Evolutionary conservation across 2,888 invertebrate genomes (phyloP), one percentile per base, ranked within the genome.

Genomic region (Pheosia gnoma): DNA sequence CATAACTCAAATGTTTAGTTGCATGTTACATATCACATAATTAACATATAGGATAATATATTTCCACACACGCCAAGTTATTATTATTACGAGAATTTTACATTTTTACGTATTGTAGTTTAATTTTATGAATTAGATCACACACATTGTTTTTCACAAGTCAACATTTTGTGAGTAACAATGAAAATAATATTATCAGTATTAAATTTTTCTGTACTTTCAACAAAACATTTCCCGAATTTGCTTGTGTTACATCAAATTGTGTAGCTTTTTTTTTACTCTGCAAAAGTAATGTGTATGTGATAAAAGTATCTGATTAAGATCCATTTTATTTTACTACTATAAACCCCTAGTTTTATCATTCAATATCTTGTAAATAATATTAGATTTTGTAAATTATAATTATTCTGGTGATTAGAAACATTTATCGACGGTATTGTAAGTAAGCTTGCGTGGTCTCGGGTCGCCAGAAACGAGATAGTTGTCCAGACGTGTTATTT

Each of bases 241-340:
- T 79, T 79, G 79, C 80, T 83, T 84, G 37, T 41, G 56, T 57
- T 57, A 57, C 77, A 75, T 79, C 69, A 66, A 63, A 77, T 75
- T 66, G 65, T 78, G 78, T 83, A 80, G 79, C 78, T 84, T 83
- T 82, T 83, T 82, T 66, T 81, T 77, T 78, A 82, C 78, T 77
- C 76, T 74, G 78, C 79, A 82, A 79, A 78, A 82, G 84, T 85
- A 86, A 86, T 84, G 84, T 87, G 83, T 88, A 89, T 90, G 90
- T 90, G 89, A 91, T 90, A 90, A 87, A 86, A 78, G 77, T 89
- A 88, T 89, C 86, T 88, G 85, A 86, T 82, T 88, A 88, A 87
- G 87, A 86, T 84, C 82, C 85, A 82, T 84, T 86, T 88, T 84
- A 87, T 86, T 89, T 88, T 88, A 87, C 83, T 85, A 85, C 82